Evolutionary conservation across 2,113 vertebrate genomes (phyloP).

Genomic region (Ploceus nigricollis): DNA sequence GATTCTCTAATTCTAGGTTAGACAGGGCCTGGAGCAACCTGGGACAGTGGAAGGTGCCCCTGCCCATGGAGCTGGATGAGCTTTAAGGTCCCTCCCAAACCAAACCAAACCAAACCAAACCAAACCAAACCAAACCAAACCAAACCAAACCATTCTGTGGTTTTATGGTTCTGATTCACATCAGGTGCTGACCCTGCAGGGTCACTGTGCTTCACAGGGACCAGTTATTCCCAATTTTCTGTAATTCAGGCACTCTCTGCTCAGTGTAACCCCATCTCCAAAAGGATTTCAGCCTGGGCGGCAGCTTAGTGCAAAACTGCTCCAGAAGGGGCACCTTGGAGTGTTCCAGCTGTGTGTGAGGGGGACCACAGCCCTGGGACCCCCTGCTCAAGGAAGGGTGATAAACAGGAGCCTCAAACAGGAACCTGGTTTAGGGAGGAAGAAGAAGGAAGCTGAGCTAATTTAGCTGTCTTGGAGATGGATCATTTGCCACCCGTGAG

Average conservation of each 20-base stretch:
- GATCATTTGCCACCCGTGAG: background rate
- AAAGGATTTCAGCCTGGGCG: background rate
- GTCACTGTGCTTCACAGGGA: background rate
- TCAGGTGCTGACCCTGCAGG: background rate
- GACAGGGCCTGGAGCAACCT: background rate
- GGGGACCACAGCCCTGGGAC: background rate
- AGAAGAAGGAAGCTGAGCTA: background rate
- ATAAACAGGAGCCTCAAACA: background rate
- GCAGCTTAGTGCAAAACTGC: background rate
- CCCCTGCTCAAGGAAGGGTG: background rate
- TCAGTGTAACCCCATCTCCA: background rate
- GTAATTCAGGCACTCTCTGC: background rate
- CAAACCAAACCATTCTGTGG: background rate
- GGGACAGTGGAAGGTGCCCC: background rate
- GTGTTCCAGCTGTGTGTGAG: background rate
- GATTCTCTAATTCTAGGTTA: background rate
- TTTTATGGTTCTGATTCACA: background rate
- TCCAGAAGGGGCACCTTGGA: background rate
- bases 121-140: too few species aligned
- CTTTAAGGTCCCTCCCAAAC: background rate
- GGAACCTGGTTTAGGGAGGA: background rate
- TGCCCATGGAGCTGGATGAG: background rate
- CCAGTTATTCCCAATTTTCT: background rate
- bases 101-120: too few species aligned
- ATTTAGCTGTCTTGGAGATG: background rate